Evolutionary conservation across 2,113 vertebrate genomes (phyloP).

Genomic region (Thamnophis sirtalis): DNA sequence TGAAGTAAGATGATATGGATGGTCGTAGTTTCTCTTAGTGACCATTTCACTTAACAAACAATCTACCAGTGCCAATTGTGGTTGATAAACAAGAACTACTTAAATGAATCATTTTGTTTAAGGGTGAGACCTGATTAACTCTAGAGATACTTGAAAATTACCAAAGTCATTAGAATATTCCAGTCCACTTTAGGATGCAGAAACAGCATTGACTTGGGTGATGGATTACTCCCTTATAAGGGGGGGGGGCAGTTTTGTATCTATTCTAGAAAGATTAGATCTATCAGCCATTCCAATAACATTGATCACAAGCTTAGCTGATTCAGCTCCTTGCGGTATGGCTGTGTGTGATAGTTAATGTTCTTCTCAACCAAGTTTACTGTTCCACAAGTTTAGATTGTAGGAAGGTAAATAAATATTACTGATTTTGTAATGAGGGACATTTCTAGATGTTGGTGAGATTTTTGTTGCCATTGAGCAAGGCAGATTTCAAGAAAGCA

Average conservation of each 20-base stretch:
- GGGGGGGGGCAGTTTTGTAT: background rate
- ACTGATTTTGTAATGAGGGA: background rate
- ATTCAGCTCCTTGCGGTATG: fast-evolving
- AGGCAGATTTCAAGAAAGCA: background rate
- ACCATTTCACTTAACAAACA: background rate
- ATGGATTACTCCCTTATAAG: slow-evolving; percentile 29
- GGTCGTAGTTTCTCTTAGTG: background rate
- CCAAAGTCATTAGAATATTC: background rate
- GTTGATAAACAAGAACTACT: background rate
- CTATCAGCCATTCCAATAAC: slow-evolving; percentile 40
- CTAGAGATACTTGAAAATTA: background rate
- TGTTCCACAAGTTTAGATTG: background rate
- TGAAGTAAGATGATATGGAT: background rate
- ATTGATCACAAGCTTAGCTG: background rate
- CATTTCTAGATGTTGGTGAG: background rate
- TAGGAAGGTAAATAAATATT: background rate
- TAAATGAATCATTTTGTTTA: background rate
- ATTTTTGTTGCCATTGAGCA: background rate
- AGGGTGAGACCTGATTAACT: background rate
- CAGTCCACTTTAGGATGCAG: slow-evolving; percentile 16
- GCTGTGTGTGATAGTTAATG: background rate
- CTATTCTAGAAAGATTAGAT: slow-evolving; percentile 1
- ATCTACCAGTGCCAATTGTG: background rate
- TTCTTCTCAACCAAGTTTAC: background rate
- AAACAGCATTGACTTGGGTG: slow-evolving; percentile 15